A percentile compares a stretch with the other conserved stretches of the same genome.
Evolutionary conservation across 2,797 vertebrate genomes (phyloP).

Genomic region (Helarctos malayanus): DNA sequence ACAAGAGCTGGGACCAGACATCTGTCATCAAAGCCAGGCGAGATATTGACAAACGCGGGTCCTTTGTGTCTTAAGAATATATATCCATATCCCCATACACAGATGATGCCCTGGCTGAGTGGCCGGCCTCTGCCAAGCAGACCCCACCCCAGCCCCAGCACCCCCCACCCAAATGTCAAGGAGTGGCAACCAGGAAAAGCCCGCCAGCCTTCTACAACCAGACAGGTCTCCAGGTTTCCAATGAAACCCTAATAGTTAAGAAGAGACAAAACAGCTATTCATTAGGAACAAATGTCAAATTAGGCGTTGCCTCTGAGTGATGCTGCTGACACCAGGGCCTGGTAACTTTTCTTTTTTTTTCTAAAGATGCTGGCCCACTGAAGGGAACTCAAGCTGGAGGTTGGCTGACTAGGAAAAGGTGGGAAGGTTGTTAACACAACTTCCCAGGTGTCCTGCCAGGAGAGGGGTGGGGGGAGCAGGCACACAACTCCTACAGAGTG

Average conservation of each 20-base stretch:
- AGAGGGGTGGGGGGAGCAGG: background rate
- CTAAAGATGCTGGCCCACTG: background rate
- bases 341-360: constrained; percentile 62
- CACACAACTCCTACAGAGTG: background rate
- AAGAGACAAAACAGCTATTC: constrained; percentile 78
- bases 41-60: constrained; percentile 75
- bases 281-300: constrained; percentile 79
- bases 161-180: background rate
- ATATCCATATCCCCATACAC: background rate
- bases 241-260: constrained; percentile 49
- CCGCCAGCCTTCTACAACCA: background rate
- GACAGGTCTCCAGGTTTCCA: constrained; percentile 35
- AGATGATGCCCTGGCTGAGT: background rate
- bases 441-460: constrained; percentile 42
- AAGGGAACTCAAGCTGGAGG: background rate
- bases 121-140: background rate
- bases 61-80: constrained; percentile 80
- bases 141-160: background rate
- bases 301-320: constrained; percentile 52
- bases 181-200: background rate
- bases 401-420: background rate
- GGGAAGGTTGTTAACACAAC: background rate
- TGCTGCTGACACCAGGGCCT: background rate
- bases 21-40: constrained; percentile 84
- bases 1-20: constrained; percentile 82